phyloP scores from a whole-genome alignment of 2,797 vertebrate genomes.

The Balearica regulorum region DNA sequence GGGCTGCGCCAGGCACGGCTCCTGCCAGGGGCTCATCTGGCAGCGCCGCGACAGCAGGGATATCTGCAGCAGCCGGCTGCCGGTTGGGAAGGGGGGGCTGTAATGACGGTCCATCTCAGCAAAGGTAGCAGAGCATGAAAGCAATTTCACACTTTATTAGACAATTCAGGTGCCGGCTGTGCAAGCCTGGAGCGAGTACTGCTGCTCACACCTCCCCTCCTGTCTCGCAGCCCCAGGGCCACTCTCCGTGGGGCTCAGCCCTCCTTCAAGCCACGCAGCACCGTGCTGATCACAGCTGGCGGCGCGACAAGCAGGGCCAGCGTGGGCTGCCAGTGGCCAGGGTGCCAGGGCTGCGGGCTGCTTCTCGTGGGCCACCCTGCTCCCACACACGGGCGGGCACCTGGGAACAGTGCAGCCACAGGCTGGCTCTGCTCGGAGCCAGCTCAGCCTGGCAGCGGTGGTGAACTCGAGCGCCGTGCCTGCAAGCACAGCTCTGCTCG shows the following conservation, averaged over 20 bases:
- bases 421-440: background rate
- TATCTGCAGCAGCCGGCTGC: background rate
- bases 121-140: slow-evolving; percentile 67
- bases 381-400: fast-evolving
- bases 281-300: background rate
- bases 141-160: slow-evolving; percentile 80
- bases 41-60: background rate
- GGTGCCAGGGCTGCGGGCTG: background rate
- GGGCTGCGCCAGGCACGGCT: background rate
- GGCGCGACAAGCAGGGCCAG: background rate
- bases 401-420: background rate
- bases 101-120: slow-evolving; percentile 41
- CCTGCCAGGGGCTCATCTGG: slow-evolving; percentile 42
- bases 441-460: background rate
- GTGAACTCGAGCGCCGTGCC: background rate
- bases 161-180: slow-evolving; percentile 64
- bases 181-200: slow-evolving; percentile 13
- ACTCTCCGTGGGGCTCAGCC: background rate
- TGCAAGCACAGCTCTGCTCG: fast-evolving
- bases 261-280: background rate
- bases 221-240: background rate
- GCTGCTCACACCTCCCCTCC: background rate
- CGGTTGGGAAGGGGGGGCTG: background rate
- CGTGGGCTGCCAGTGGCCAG: fast-evolving
- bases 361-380: background rate